Conservation (phyloP, 2,113 vertebrate genomes). For the Poeciliopsis prolifica region DNA sequence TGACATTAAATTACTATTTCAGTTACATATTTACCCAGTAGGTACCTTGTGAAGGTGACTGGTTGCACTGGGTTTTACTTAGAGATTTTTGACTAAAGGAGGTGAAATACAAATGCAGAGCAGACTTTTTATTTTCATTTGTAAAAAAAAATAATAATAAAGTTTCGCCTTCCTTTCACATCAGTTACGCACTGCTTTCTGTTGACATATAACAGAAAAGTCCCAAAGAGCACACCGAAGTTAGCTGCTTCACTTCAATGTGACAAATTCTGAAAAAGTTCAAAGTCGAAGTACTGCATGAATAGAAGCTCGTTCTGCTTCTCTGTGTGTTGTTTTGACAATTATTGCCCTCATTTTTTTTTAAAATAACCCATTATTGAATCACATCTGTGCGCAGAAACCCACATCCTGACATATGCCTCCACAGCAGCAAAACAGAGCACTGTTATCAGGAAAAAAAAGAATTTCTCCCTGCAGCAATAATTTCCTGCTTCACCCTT, state of each 20-base stretch:
- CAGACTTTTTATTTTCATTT: too few relatives aligned
- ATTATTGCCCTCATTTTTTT: neutral
- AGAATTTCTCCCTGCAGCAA: slow-evolving; percentile 11
- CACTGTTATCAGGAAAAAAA: slow-evolving; percentile 26
- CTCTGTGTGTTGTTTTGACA: neutral
- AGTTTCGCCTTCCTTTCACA: neutral
- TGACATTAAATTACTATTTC: neutral
- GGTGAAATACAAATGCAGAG: too few relatives aligned
- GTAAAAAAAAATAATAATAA: too few relatives aligned
- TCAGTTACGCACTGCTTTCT: neutral
- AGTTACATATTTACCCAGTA: neutral
- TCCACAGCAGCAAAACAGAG: slow-evolving; percentile 7
- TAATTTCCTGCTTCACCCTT: slow-evolving; percentile 44
- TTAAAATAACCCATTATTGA: neutral
- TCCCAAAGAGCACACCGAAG: neutral
- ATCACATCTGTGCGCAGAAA: slow-evolving; percentile 23
- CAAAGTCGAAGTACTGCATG: neutral
- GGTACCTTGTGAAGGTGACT: neutral
- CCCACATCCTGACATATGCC: slow-evolving; percentile 17
- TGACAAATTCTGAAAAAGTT: neutral
- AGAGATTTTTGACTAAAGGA: neutral
- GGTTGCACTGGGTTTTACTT: neutral
- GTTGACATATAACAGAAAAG: neutral
- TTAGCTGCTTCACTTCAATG: neutral
- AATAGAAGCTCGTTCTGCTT: neutral